Evolutionary conservation across 2,113 vertebrate genomes (phyloP), one percentile per base, ranked within the genome.

Genomic region (Gallinago media): DNA sequence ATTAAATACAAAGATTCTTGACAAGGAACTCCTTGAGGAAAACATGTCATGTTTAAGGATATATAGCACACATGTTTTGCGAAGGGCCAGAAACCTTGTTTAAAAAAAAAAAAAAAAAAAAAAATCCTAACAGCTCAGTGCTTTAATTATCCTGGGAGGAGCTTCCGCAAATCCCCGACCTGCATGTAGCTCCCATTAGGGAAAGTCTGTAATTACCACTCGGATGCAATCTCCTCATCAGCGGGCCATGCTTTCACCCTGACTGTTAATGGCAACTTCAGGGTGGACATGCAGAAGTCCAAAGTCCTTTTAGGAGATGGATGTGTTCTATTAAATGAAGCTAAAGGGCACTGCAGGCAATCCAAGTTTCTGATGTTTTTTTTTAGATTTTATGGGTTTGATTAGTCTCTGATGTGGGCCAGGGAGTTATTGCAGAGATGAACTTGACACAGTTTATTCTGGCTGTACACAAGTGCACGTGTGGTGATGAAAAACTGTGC

Each of bases 1-100:
- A 98, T 98, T 98, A 98, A 97, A 98, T 96, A 96, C 96, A 97
- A 97, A 92, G 97, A 97, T 97, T 97, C 89, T 98, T 96, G 96
- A 97, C 96, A 97, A 97, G 94, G 96, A 97, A 97, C 81, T 95
- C 95, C 96, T 96, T 97, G 94, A 97, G 97, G 95, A 97, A 98
- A 98, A 98, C 96, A 94, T 94, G 97, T 97, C 97, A 95, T 96
- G 95, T 94, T 96, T 98, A 97, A 97, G 96, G 97, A 97, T 97
- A 94, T 94, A 96, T 97, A 97, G 97, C 96, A 98, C 89, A 97
- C 96, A 88, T 94, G 94, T 80, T 85, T 80, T 95, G 92, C 71
- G 72, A 94, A 96, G 81, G 94, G 78, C 94, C 66, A 95, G 85
- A 91, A 93, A 63, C 74, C 88, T 90, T 94, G 61, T 97, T 92